phyloP scores from a whole-genome alignment of 2,888 invertebrate species.

The Sepiola atlantica region DNA sequence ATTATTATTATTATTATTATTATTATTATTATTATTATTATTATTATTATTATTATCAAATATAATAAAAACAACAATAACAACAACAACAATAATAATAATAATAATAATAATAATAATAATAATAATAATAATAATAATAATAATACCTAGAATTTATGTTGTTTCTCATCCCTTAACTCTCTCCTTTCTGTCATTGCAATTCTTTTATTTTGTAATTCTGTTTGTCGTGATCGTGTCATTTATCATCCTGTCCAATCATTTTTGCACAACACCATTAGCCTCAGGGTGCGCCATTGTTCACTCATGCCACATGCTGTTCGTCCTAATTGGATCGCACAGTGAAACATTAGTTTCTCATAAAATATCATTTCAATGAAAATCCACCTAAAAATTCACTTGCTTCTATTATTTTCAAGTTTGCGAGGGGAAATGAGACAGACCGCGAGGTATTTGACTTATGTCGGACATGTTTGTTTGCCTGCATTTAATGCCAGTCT shows the following conservation, averaged over 20 bases:
- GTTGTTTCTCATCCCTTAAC: not conserved
- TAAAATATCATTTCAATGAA: not conserved
- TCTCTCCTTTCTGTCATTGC: not conserved
- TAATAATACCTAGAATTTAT: too few species aligned
- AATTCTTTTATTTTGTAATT: not conserved
- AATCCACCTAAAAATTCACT: not conserved
- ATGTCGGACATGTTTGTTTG: not conserved
- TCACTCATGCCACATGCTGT: not conserved
- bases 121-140: too few species aligned
- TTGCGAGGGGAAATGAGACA: not conserved
- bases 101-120: too few species aligned
- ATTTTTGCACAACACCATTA: not conserved
- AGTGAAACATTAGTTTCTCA: not conserved
- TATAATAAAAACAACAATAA: too few species aligned
- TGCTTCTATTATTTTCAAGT: not conserved
- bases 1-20: too few species aligned
- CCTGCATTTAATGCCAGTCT: not conserved
- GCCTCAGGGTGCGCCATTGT: not conserved
- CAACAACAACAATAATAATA: too few species aligned
- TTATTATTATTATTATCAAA: not conserved
- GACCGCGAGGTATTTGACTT: not conserved
- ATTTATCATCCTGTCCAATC: not conserved
- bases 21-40: not conserved
- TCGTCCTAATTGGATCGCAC: not conserved
- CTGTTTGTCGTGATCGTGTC: not conserved